Evolutionary conservation across 2,113 vertebrate genomes (phyloP).

Genomic region (Nothobranchius furzeri): DNA sequence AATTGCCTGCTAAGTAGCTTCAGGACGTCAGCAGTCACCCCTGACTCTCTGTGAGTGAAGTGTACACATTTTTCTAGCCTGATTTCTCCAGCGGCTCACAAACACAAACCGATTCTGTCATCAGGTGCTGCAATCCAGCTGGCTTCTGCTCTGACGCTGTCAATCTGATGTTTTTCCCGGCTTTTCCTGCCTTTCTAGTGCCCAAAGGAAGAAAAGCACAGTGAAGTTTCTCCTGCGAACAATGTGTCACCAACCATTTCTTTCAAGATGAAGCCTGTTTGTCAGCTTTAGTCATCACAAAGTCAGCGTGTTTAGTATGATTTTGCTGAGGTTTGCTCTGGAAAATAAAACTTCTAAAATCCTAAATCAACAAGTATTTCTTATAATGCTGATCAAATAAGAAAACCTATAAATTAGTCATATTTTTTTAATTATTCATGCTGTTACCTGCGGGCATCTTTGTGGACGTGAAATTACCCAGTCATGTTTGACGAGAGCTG

Average conservation of each 20-base stretch:
- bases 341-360: neutral
- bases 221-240: constrained; percentile 13
- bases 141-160: constrained; percentile 26
- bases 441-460: constrained; percentile 8
- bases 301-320: constrained; percentile 8
- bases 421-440: too few relatives aligned
- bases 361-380: constrained; percentile 6
- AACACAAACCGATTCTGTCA: constrained; percentile 46
- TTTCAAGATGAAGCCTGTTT: constrained; percentile 6
- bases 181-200: neutral
- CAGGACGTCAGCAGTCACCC: constrained; percentile 50
- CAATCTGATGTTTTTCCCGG: constrained; percentile 1
- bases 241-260: constrained; percentile 29
- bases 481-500: constrained; percentile 40
- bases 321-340: neutral
- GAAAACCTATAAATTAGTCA: too few relatives aligned
- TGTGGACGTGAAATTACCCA: constrained; percentile 46
- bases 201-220: constrained; percentile 25
- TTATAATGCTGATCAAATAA: constrained; percentile 23
- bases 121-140: constrained; percentile 25
- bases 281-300: constrained; percentile 9
- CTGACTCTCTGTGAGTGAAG: constrained; percentile 28
- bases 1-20: constrained; percentile 63
- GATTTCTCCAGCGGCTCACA: constrained; percentile 34
- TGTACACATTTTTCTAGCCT: constrained; percentile 37